These are phyloP conservation scores for Coelopa pilipes DNA, from an alignment of 2,888 invertebrate species.

Conservation along the genomic window DNA sequence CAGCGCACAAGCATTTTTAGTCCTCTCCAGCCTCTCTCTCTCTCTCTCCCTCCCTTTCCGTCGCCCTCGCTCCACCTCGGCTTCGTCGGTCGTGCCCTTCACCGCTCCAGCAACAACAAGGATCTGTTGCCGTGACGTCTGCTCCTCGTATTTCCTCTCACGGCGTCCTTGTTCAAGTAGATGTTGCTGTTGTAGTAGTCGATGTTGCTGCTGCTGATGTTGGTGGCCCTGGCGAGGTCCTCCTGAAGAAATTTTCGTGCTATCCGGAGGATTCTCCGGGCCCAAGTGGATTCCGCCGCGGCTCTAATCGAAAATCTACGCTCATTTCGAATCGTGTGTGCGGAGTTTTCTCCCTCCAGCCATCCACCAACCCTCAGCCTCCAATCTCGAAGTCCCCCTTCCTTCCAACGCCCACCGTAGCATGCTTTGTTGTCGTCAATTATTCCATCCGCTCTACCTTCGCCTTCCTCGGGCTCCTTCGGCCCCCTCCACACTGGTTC, in stretches of 20 bases:
- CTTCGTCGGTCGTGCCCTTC: neutral
- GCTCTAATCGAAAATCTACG: constrained; percentile 24
- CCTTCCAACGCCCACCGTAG: neutral
- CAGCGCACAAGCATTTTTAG: constrained; percentile 4
- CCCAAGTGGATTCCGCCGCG: constrained; percentile 23
- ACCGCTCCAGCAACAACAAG: too few relatives aligned
- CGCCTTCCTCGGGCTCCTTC: neutral
- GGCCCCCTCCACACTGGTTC: too few relatives aligned
- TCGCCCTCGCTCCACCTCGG: neutral
- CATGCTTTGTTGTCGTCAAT: constrained; percentile 8
- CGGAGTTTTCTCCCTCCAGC: too few relatives aligned
- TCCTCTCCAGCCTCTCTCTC: neutral
- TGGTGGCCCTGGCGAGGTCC: neutral
- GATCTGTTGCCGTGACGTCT: neutral
- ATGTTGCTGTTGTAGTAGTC: neutral
- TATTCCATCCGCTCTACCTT: neutral
- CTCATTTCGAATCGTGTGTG: constrained; percentile 14
- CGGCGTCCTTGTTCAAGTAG: neutral
- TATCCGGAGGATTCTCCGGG: constrained; percentile 24
- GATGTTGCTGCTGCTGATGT: neutral
- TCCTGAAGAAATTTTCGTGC: constrained; percentile 3
- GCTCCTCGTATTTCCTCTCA: neutral
- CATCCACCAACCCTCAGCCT: too few relatives aligned
- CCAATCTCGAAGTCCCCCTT: too few relatives aligned
- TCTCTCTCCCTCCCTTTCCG: neutral